phyloP scores from a whole-genome alignment of 2,888 invertebrate genomes.

The Chymomyza caudatula region DNA sequence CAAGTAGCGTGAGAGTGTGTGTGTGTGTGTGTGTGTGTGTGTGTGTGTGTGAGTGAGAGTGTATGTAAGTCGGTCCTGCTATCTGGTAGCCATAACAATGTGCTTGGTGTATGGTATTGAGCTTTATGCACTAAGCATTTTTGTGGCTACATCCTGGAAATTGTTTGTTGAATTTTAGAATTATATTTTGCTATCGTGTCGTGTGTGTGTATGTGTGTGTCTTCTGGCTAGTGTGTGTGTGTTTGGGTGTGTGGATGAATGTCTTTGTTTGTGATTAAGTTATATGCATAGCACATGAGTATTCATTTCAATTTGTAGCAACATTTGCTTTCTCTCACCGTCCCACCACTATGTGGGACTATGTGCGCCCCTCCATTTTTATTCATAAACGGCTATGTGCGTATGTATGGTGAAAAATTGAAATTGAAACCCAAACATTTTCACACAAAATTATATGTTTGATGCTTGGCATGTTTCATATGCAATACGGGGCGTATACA shows the following conservation, averaged over 20 bases:
- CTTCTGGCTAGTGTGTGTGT: no score
- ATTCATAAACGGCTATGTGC: neutral
- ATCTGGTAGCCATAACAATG: neutral
- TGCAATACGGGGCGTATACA: conserved; percentile 25
- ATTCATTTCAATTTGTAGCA: conserved; percentile 23
- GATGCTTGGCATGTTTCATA: conserved; percentile 19
- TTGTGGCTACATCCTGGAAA: conserved; percentile 39
- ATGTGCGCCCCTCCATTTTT: neutral
- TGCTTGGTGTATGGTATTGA: neutral
- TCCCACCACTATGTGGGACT: neutral
- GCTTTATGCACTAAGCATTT: conserved; percentile 22
- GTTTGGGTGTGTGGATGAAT: neutral
- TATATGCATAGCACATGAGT: conserved; percentile 27
- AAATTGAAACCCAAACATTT: conserved; percentile 39
- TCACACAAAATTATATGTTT: conserved; percentile 22
- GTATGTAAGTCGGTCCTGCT: neutral
- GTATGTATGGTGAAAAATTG: conserved; percentile 12
- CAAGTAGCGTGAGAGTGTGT: conserved; percentile 48
- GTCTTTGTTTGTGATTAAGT: conserved; percentile 32
- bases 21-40: conserved; percentile 6
- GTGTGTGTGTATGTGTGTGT: conserved; percentile 6
- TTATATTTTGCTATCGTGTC: conserved; percentile 17
- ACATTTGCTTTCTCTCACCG: conserved; percentile 1
- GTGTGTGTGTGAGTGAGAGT: neutral
- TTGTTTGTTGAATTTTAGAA: conserved; percentile 45